A percentile compares a stretch with the other conserved stretches of the same genome.
These are phyloP conservation scores for Drosophila atripex DNA, from an alignment of 2,888 invertebrate genomes.

Conservation along the genomic window DNA sequence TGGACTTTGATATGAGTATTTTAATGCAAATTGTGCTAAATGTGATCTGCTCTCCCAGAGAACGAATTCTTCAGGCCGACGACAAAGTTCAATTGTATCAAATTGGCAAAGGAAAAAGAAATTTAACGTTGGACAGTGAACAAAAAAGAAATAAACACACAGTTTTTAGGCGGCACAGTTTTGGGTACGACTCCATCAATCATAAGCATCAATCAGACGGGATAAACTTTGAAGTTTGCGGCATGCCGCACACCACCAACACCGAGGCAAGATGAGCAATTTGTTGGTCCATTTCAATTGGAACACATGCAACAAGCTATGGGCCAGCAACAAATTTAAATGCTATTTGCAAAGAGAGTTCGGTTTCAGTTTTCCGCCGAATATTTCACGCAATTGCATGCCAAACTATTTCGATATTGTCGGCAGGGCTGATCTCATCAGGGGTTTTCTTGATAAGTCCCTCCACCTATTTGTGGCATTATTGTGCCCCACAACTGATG, in stretches of 20 bases:
- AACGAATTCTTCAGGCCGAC: conserved; percentile 48
- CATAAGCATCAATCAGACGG: conserved; percentile 73
- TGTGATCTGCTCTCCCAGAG: conserved; percentile 32
- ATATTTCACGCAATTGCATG: conserved; percentile 5
- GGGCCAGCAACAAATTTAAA: conserved; percentile 4
- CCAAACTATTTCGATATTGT: conserved; percentile 18
- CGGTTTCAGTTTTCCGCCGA: background rate
- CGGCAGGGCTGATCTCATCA: conserved; percentile 26
- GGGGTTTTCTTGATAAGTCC: background rate
- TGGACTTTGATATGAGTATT: conserved; percentile 53
- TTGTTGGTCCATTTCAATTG: conserved; percentile 68
- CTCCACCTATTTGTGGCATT: conserved; percentile 8
- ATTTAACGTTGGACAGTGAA: background rate
- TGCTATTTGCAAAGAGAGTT: background rate
- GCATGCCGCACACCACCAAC: conserved; percentile 52
- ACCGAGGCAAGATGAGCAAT: conserved; percentile 41
- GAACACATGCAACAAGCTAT: conserved; percentile 30
- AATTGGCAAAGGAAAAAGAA: conserved; percentile 52
- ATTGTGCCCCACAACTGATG: conserved; percentile 49
- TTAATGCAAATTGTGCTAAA: conserved; percentile 66
- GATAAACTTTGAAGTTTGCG: conserved; percentile 68
- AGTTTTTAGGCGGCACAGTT: conserved; percentile 31
- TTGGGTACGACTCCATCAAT: conserved; percentile 63
- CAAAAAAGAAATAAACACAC: conserved; percentile 19
- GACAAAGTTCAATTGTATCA: conserved; percentile 74